These are phyloP conservation scores for Ceratosolen fusciceps DNA, from an alignment of 1,140 invertebrate genomes.

Conservation along the genomic window DNA sequence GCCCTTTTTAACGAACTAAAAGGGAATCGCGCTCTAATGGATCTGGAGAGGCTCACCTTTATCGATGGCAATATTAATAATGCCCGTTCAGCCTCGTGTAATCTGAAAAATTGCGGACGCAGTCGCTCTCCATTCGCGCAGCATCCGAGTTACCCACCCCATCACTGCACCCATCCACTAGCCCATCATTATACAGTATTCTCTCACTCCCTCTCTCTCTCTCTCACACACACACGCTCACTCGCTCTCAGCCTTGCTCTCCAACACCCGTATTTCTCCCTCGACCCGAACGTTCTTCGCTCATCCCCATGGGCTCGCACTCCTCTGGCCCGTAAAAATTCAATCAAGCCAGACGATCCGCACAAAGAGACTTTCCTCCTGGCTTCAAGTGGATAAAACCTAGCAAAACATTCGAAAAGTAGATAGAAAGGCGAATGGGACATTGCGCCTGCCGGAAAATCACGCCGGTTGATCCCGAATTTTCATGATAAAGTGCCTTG, in stretches of 20 bases:
- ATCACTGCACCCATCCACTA: too few relatives aligned
- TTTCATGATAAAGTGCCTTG: conserved; percentile 49
- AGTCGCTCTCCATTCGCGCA: neutral
- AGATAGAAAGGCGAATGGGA: neutral
- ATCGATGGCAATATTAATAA: conserved; percentile 8
- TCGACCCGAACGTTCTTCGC: too few relatives aligned
- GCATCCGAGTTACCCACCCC: neutral
- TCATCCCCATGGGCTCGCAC: neutral
- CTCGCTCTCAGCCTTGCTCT: too few relatives aligned
- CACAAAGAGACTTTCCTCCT: neutral
- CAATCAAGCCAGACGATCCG: neutral
- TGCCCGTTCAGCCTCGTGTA: neutral
- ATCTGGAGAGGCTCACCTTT: neutral
- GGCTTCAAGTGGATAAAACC: too few relatives aligned
- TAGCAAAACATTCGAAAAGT: too few relatives aligned
- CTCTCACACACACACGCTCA: too few relatives aligned
- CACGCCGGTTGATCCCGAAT: conserved; percentile 19
- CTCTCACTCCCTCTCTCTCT: too few relatives aligned
- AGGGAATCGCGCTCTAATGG: neutral
- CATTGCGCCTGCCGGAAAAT: neutral
- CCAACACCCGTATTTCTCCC: too few relatives aligned
- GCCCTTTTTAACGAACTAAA: neutral
- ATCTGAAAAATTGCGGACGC: neutral
- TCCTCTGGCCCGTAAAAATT: neutral
- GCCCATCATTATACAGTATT: neutral